phyloP scores from a whole-genome alignment of 2,113 vertebrate genomes.

The Rhadina sibilatrix region DNA sequence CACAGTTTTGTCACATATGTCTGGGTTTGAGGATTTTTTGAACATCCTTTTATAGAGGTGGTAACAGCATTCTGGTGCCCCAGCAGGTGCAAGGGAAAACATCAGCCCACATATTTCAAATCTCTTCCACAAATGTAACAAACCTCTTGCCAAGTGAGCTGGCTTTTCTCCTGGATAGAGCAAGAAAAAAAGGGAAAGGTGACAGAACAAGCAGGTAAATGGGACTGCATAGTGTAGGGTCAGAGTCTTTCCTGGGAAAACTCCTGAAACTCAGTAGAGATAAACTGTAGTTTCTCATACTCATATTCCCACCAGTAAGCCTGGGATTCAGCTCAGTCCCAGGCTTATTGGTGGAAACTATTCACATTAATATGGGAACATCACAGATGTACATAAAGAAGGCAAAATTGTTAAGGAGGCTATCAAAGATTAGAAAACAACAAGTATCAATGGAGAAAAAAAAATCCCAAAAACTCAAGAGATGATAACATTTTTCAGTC shows the following conservation, averaged over 20 bases:
- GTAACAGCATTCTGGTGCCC: not conserved
- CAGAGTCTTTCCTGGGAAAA: not conserved
- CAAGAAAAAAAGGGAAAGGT: not conserved
- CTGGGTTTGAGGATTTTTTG: not conserved
- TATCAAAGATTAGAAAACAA: not conserved
- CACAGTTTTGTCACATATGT: not conserved
- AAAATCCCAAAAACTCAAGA: rapidly evolving
- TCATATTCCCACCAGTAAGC: no score
- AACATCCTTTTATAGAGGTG: not conserved
- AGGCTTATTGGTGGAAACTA: not conserved
- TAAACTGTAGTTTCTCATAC: not conserved
- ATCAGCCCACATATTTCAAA: not conserved
- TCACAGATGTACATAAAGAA: conserved; percentile 8
- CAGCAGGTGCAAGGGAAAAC: not conserved
- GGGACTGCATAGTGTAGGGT: rapidly evolving
- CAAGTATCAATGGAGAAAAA: not conserved
- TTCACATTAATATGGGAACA: not conserved
- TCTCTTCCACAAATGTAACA: not conserved
- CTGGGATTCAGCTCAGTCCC: not conserved
- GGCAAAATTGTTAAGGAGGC: not conserved
- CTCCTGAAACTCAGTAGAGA: not conserved
- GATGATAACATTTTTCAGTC: not conserved
- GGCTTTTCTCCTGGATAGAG: not conserved
- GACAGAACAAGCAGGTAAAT: not conserved
- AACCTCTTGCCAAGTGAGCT: not conserved